Evolutionary conservation across 2,888 invertebrate genomes (phyloP), one percentile per base, ranked within the genome.

Genomic region (Apotomis betuletana): DNA sequence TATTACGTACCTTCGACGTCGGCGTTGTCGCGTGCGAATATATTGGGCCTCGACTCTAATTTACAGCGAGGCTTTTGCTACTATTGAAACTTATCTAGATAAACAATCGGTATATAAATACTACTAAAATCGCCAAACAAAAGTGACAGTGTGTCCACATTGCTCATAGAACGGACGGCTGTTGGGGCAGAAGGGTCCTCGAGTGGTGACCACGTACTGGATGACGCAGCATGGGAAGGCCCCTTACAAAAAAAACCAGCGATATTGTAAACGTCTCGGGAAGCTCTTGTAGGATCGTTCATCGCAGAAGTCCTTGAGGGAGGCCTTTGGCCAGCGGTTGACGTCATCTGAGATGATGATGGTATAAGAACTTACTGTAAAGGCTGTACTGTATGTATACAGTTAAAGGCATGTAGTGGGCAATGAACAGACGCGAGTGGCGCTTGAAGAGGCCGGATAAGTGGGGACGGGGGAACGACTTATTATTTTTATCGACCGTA

Each of bases 401-500:
- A 58, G 41, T 58, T 64, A 58, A 70, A 57, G 52, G 44, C 51
- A 55, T 57, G 52, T 65, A 60, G 63, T 44, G 46, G 52, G 69
- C 27, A 64, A 65, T 70, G 59, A 70, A 54, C 94, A 94, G 94
- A 94, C 84, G 81, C 79, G 85, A 83, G 85, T 85, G 87, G 27
- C 4, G 46, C 9, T 54, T 54, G 59, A 27, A 67, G 67, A 58
- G 55, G 62, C 69, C 52, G 75, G 64, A 71, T 75, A 78, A 79
- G 77, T 77, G 77, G 75, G 77, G 74, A 70, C 74, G 80, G 77
- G 78, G 80, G 79, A 81, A 82, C 87, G 86, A 90, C 90, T 89
- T 90, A 90, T 90, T 90, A 90, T 90, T 90, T 91, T 91, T 91
- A 91, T 91, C 88, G 90, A 88, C 89, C 90, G 90, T 91, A 90